Conservation (phyloP, 2,113 vertebrate genomes). For the Pomatorhinus ruficollis region DNA sequence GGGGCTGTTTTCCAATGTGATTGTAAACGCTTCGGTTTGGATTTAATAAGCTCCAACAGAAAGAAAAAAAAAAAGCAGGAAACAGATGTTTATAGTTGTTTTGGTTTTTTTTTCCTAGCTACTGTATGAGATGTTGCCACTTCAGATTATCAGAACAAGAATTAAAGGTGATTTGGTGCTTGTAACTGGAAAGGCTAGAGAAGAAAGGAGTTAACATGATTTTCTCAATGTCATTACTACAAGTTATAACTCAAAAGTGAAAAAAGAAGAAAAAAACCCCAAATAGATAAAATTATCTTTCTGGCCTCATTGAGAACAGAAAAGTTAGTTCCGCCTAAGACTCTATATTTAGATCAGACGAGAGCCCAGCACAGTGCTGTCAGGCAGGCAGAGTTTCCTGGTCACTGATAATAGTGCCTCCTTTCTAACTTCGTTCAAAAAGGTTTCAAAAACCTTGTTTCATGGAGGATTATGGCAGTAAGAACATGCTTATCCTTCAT, state of each 20-base stretch:
- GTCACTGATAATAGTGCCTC: neutral
- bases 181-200: neutral
- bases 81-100: neutral
- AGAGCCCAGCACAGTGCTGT: neutral
- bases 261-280: neutral
- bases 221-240: neutral
- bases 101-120: neutral
- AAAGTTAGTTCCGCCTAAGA: neutral
- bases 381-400: neutral
- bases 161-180: neutral
- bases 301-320: neutral
- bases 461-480: neutral
- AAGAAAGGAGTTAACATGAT: neutral
- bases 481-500: neutral
- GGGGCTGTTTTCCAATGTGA: constrained; percentile 68
- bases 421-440: neutral
- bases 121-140: neutral
- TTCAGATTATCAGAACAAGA: neutral
- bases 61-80: neutral
- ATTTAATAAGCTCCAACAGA: neutral
- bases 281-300: neutral
- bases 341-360: neutral
- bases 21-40: neutral
- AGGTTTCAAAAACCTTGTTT: neutral
- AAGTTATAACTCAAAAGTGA: neutral